Conservation (phyloP, 2,113 vertebrate species). For the Xenopus laevis region DNA sequence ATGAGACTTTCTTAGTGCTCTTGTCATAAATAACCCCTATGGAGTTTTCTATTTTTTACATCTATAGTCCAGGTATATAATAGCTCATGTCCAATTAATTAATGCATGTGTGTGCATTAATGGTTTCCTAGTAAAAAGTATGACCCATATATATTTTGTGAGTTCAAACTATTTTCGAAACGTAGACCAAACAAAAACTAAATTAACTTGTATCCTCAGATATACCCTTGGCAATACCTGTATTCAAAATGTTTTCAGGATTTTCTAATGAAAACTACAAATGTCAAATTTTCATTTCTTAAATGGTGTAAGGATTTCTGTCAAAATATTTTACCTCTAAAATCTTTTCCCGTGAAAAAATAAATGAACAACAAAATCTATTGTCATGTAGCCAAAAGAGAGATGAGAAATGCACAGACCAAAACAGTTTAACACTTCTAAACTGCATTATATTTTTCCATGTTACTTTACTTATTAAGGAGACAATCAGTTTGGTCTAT, state of each 20-base stretch:
- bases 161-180: no score
- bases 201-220: neutral
- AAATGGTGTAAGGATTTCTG: constrained; percentile 40
- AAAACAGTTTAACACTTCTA: neutral
- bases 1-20: no score
- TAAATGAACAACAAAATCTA: constrained; percentile 28
- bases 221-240: constrained; percentile 15
- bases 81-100: no score
- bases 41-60: no score
- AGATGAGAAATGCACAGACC: constrained; percentile 21
- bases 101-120: no score
- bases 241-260: constrained; percentile 10
- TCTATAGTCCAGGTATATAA: no score
- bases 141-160: no score
- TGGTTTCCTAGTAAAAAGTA: no score
- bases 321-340: constrained; percentile 35
- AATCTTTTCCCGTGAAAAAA: constrained; percentile 26
- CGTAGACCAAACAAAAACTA: no score
- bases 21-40: no score
- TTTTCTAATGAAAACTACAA: constrained; percentile 29
- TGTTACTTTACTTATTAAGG: no score
- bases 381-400: constrained; percentile 23
- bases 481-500: no score
- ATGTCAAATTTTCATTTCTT: constrained; percentile 32
- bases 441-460: neutral